phyloP scores from a whole-genome alignment of 1,140 invertebrate species.

The Pseudomyrmex gracilis region DNA sequence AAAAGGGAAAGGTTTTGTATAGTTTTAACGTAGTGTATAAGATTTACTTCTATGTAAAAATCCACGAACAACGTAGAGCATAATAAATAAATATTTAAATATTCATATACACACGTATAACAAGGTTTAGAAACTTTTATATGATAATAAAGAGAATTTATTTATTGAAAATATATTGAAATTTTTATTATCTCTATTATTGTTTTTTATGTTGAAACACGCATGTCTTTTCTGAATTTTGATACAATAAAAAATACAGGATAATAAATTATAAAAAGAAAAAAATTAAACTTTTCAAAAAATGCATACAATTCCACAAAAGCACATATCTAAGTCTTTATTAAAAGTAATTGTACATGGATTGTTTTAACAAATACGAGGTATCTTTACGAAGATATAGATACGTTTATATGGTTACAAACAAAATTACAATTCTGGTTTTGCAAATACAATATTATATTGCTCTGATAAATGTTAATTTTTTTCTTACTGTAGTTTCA shows the following conservation, averaged over 20 bases:
- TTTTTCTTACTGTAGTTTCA: constrained; percentile 42
- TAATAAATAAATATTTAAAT: no score
- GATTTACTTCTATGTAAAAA: no score
- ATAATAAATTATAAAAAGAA: background rate
- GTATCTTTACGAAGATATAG: background rate
- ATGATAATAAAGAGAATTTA: no score
- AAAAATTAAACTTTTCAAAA: background rate
- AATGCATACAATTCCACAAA: constrained; percentile 11
- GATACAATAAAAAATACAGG: background rate
- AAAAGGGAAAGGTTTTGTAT: no score
- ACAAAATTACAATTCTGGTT: background rate
- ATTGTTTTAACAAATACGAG: constrained; percentile 2
- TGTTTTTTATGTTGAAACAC: no score
- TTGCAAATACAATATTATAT: constrained; percentile 23
- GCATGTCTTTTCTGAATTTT: background rate
- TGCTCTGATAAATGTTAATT: constrained; percentile 16
- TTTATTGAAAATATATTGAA: no score
- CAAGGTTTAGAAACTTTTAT: no score
- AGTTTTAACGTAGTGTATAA: no score
- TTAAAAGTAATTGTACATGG: constrained; percentile 12
- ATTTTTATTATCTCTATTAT: no score
- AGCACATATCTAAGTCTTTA: background rate
- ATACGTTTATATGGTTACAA: background rate
- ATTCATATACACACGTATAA: no score
- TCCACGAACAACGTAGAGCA: no score